A percentile compares a stretch with the other conserved stretches of the same genome.
These are phyloP conservation scores for Cetoscarus ocellatus DNA, from an alignment of 2,797 vertebrate species.

Conservation along the genomic window DNA sequence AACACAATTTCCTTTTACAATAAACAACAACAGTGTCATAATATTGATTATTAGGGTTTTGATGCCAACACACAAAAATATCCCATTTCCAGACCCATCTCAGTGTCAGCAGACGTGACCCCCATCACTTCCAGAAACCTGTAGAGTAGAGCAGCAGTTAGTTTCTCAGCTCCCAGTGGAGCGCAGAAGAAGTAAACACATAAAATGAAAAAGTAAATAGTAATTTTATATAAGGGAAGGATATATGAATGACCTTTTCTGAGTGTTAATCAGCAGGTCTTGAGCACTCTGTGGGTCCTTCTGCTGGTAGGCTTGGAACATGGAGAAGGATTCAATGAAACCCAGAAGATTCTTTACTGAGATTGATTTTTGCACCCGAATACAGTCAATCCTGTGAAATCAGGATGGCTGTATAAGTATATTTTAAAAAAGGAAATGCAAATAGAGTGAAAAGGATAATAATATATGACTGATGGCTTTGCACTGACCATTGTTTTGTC, in stretches of 20 bases:
- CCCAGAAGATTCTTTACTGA: constrained; percentile 66
- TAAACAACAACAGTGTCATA: too few relatives aligned
- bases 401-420: background rate
- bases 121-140: constrained; percentile 81
- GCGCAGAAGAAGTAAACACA: background rate
- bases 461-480: too few relatives aligned
- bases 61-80: constrained; percentile 80
- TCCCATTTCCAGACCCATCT: constrained; percentile 55
- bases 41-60: constrained; percentile 64
- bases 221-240: background rate
- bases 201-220: background rate
- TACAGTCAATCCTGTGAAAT: constrained; percentile 65
- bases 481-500: too few relatives aligned
- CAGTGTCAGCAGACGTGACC: constrained; percentile 71
- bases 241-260: constrained; percentile 59
- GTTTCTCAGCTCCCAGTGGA: background rate
- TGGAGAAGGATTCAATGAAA: constrained; percentile 73
- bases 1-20: too few relatives aligned
- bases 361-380: constrained; percentile 42
- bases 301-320: constrained; percentile 72
- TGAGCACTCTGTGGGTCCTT: constrained; percentile 62
- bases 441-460: too few relatives aligned
- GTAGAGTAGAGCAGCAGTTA: constrained; percentile 9
- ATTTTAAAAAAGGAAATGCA: too few relatives aligned
- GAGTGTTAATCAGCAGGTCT: constrained; percentile 62